phyloP scores from a whole-genome alignment of 2,797 vertebrate genomes.

The Tragelaphus oryx region DNA sequence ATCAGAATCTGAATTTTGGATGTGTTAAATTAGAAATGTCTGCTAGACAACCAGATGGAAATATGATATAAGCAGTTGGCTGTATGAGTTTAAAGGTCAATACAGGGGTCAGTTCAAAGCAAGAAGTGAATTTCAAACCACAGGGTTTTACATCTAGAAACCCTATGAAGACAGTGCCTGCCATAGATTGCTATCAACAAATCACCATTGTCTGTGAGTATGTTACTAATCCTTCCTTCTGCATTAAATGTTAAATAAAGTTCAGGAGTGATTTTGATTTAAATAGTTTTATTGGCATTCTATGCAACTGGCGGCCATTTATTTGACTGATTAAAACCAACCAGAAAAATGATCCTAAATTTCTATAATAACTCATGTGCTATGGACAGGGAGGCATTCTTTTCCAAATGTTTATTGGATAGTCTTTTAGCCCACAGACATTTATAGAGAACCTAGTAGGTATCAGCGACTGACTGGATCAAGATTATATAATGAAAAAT shows the following conservation, averaged over 20 bases:
- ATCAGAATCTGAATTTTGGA: not conserved
- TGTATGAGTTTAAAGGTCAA: not conserved
- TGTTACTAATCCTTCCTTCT: not conserved
- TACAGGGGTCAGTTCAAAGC: not conserved
- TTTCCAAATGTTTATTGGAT: constrained; percentile 2
- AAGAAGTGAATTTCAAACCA: not conserved
- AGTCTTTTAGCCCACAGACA: constrained; percentile 14
- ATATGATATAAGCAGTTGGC: not conserved
- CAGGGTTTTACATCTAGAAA: not conserved
- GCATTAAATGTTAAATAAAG: not conserved
- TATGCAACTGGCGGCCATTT: not conserved
- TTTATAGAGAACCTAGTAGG: constrained; percentile 32
- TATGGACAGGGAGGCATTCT: not conserved
- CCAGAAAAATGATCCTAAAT: not conserved
- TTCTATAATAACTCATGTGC: not conserved
- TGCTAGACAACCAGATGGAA: not conserved
- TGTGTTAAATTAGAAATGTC: not conserved
- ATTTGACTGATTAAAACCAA: constrained; percentile 26
- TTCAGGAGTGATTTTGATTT: not conserved
- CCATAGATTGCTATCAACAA: not conserved
- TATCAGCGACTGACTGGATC: not conserved
- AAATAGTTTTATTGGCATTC: constrained; percentile 7
- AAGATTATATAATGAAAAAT: constrained; percentile 30
- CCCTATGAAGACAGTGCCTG: not conserved
- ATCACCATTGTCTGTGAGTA: not conserved